These are phyloP conservation scores for Caiman crocodilus DNA, from an alignment of 2,797 vertebrate species.

Conservation along the genomic window DNA sequence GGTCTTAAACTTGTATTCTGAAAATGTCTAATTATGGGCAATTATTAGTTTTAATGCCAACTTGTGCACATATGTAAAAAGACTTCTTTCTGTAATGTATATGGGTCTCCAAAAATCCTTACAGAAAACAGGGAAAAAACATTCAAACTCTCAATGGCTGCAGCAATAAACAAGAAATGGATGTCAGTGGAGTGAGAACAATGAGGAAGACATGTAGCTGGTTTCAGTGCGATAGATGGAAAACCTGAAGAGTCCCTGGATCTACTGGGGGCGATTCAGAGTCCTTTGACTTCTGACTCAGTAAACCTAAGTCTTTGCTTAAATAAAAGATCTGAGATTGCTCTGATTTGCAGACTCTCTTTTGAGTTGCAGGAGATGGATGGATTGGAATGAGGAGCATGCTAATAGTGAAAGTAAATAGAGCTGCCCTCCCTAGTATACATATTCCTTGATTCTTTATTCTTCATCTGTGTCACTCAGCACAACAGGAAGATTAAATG, in stretches of 20 bases:
- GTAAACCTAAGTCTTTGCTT: not conserved
- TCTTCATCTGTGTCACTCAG: not conserved
- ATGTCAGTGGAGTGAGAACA: not conserved
- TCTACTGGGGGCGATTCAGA: rapidly evolving
- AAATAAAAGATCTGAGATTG: not conserved
- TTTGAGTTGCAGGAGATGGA: not conserved
- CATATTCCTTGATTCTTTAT: not conserved
- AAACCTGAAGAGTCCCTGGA: not conserved
- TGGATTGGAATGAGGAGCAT: not conserved
- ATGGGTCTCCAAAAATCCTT: not conserved
- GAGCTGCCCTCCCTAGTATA: not conserved
- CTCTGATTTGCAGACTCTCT: not conserved
- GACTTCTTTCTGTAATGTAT: no score
- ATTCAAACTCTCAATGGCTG: not conserved
- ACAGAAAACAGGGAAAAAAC: not conserved
- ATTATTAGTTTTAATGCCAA: no score
- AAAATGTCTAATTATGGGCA: no score
- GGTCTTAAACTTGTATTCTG: no score
- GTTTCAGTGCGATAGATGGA: not conserved
- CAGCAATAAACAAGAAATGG: not conserved
- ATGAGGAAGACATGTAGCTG: not conserved
- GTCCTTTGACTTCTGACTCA: not conserved
- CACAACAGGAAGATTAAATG: not conserved
- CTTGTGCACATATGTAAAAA: no score
- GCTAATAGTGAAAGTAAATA: not conserved